Base-by-base conservation (phyloP, 2,888 invertebrate genomes). In the Cabera pusaria region DNA sequence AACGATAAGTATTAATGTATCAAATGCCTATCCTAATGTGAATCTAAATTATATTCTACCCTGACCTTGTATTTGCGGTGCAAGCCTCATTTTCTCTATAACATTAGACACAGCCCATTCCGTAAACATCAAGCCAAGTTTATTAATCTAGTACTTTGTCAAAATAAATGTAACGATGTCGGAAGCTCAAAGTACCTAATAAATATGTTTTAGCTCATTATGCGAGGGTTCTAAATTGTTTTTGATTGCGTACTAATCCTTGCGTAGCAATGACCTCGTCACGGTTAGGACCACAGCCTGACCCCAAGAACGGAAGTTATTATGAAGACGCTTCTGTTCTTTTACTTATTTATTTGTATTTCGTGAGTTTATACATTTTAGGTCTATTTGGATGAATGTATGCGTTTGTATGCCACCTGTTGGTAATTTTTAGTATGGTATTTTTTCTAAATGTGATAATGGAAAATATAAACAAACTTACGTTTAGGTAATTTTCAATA, bases 181-280 rank as follows among this genome's bases (percentile, higher is more conserved):
- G n/a, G n/a, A n/a, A n/a, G n/a, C n/a, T n/a, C n/a, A n/a, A 14
- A 14, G 14, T 14, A 3, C 14, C 3, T 14, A 14, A 14, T 14
- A 14, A 14, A 4, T 14, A 14, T 14, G 14, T 14, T 14, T 3
- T 14, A 14, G 14, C 2, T 4, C 14, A 29, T 20, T 20, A 5
- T 12, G 38, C 25, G 9, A 32, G 4, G n/a, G 25, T 6, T 3
- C 12, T 17, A 17, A 21, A 17, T 6, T 12, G 16, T 14, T 7
- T 9, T 16, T 6, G 17, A 10, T 4, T 19, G 17, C 6, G 9
- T 20, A 21, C 12, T 19, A 25, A 42, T 56, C 48, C 43, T 54
- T 45, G 45, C 38, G 44, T 43, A 42, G 25, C 43, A 46, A 36
- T 43, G 54, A 58, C 56, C 51, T 48, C 53, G 59, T 56, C 56